Evolutionary conservation across 2,113 vertebrate genomes (phyloP).

Genomic region (Cottus gobio): DNA sequence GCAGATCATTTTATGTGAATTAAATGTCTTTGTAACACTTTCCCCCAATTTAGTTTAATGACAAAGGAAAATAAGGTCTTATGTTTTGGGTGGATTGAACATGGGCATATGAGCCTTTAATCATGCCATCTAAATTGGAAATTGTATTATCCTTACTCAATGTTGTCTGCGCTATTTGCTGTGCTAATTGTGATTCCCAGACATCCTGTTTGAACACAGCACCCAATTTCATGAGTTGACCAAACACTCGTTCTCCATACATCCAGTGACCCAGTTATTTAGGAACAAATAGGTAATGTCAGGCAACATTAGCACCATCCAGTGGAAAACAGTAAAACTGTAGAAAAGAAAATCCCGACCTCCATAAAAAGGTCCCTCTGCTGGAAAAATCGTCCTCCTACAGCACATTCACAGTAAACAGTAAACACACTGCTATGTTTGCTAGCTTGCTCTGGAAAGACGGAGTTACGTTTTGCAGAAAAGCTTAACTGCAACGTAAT

Average conservation of each 20-base stretch:
- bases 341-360: constrained; percentile 24
- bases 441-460: not conserved
- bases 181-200: not conserved
- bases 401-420: constrained; percentile 28
- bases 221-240: constrained; percentile 37
- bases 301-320: constrained; percentile 68
- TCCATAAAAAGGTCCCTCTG: constrained; percentile 71
- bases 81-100: not conserved
- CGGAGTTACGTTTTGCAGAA: not conserved
- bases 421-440: constrained; percentile 2
- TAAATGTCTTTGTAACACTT: not conserved
- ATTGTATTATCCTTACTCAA: not conserved
- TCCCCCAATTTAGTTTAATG: not conserved
- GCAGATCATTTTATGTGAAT: not conserved
- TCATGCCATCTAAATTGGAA: not conserved
- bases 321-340: constrained; percentile 62
- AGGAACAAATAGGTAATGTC: not conserved
- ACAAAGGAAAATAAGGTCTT: not conserved
- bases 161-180: not conserved
- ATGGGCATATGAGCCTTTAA: not conserved
- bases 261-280: constrained; percentile 66
- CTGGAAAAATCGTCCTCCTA: constrained; percentile 69
- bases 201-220: constrained; percentile 24
- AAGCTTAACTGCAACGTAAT: not conserved
- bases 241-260: constrained; percentile 34